Evolutionary conservation across 2,113 vertebrate species (phyloP).

Genomic region (Paraplagusia blochii): DNA sequence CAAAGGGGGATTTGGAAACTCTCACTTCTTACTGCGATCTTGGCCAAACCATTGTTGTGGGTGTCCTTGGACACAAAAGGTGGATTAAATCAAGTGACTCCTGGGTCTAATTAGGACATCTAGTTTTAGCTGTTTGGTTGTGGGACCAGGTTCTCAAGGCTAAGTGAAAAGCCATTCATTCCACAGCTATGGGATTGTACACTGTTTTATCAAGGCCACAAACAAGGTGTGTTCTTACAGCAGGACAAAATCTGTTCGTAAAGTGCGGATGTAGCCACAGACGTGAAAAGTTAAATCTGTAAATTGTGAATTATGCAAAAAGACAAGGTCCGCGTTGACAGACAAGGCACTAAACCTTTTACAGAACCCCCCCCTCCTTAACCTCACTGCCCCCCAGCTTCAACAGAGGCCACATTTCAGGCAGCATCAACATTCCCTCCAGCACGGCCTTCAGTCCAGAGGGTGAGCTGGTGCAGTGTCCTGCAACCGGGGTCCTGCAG

Average conservation of each 20-base stretch:
- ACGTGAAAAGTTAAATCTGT: no score
- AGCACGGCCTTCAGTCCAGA: conserved; percentile 81
- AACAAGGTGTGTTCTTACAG: neutral
- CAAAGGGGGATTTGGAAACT: conserved; percentile 46
- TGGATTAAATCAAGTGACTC: conserved; percentile 38
- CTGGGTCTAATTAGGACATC: conserved; percentile 4
- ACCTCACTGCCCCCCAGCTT: conserved; percentile 78
- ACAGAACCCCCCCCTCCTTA: conserved; percentile 74
- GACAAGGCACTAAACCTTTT: neutral
- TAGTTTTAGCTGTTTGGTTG: neutral
- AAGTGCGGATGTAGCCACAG: no score
- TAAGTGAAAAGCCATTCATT: conserved; percentile 5
- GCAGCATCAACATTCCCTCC: conserved; percentile 92
- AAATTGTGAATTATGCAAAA: no score
- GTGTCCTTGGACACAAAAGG: conserved; percentile 30
- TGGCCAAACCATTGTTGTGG: conserved; percentile 31
- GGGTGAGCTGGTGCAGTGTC: conserved; percentile 84
- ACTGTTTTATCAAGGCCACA: neutral
- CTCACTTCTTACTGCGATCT: conserved; percentile 34
- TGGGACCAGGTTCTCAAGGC: neutral
- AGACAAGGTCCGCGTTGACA: neutral
- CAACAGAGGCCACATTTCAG: conserved; percentile 88
- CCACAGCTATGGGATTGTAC: neutral
- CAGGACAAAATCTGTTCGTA: neutral
- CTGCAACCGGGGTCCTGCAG: conserved; percentile 79